phyloP scores from a whole-genome alignment of 2,797 vertebrate genomes.

The Sebastes aleutianus region DNA sequence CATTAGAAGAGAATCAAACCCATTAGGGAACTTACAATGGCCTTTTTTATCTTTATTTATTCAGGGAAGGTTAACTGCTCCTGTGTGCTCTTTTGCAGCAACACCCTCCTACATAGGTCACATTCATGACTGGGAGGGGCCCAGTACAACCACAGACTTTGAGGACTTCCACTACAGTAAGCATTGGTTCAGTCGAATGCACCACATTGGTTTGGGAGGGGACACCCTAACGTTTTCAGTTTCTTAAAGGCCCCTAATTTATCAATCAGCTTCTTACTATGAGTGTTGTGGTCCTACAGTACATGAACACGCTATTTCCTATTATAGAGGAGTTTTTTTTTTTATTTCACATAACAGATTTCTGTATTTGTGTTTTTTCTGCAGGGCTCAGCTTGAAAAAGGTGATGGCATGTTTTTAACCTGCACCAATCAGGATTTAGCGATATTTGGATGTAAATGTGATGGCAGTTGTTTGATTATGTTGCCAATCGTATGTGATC shows the following conservation, averaged over 20 bases:
- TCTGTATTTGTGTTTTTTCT: neutral
- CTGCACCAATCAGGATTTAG: neutral
- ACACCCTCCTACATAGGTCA: constrained; percentile 21
- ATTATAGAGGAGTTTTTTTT: neutral
- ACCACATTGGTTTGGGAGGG: constrained; percentile 6
- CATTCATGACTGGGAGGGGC: constrained; percentile 35
- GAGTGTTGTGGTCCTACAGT: neutral
- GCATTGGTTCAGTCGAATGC: neutral
- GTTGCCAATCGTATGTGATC: neutral
- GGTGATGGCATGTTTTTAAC: neutral
- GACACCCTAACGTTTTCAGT: neutral
- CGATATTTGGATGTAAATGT: neutral
- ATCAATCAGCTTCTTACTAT: neutral
- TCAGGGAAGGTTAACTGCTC: constrained; percentile 45
- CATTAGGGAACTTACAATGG: constrained; percentile 22
- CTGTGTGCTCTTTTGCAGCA: constrained; percentile 1
- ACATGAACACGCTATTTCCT: neutral
- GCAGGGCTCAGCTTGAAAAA: neutral
- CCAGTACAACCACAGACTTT: constrained; percentile 16
- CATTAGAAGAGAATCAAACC: neutral
- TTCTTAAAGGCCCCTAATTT: neutral
- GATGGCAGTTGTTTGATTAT: neutral
- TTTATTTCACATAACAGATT: neutral
- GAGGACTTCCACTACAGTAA: constrained; percentile 21
- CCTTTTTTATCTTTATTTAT: constrained; percentile 58